phyloP scores from a whole-genome alignment of 2,888 invertebrate genomes.

The Hypselothyrea guttata region DNA sequence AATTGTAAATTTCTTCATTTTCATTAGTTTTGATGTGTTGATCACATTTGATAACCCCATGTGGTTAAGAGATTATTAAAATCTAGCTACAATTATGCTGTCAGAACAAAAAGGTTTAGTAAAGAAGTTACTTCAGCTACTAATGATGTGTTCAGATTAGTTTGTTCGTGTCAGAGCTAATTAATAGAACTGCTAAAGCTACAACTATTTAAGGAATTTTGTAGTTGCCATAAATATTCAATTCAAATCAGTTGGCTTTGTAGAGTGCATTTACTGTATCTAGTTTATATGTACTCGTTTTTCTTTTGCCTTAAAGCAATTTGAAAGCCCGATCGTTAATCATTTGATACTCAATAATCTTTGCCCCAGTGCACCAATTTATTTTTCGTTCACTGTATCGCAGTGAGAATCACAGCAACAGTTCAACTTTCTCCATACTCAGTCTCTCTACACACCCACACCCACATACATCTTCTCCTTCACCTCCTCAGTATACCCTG shows the following conservation, averaged over 20 bases:
- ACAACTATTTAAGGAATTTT: too few species aligned
- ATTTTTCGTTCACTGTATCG: too few species aligned
- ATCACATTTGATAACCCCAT: slow-evolving; percentile 53
- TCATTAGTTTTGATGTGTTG: slow-evolving; percentile 51
- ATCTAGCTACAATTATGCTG: slow-evolving; percentile 58
- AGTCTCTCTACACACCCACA: slow-evolving; percentile 18
- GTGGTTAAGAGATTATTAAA: slow-evolving; percentile 52
- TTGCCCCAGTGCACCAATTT: slow-evolving; percentile 36
- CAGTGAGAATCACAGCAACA: slow-evolving; percentile 12
- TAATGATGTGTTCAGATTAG: slow-evolving; percentile 13
- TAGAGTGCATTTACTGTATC: too few species aligned
- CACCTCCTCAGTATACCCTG: slow-evolving; percentile 11
- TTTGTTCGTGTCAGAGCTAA: too few species aligned
- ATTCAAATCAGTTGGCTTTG: background rate
- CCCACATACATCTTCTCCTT: slow-evolving; percentile 33
- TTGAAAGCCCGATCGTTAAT: slow-evolving; percentile 4
- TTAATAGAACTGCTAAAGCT: background rate
- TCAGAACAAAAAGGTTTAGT: slow-evolving; percentile 21
- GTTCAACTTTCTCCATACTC: slow-evolving; percentile 61
- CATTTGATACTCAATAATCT: slow-evolving; percentile 6
- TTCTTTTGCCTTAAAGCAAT: background rate
- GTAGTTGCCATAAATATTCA: background rate
- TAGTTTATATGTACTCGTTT: background rate
- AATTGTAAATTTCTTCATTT: slow-evolving; percentile 16
- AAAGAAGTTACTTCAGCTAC: background rate